These are phyloP conservation scores for Prionace glauca DNA, from an alignment of 2,797 vertebrate species.

Conservation along the genomic window DNA sequence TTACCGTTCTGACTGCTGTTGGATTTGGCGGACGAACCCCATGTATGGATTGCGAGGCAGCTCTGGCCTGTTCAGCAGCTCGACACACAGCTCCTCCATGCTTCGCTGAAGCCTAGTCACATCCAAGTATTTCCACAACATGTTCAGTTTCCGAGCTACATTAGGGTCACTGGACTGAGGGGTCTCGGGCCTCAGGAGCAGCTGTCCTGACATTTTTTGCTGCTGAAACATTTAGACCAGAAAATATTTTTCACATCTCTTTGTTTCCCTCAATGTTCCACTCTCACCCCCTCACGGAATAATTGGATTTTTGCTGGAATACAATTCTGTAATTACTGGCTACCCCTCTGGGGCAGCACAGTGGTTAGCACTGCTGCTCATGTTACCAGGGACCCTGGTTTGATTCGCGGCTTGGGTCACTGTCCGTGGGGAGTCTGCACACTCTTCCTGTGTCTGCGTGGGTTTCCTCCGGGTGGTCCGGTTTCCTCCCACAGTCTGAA, in stretches of 20 bases:
- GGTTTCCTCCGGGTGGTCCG: no score
- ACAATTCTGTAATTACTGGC: background rate
- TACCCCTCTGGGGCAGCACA: no score
- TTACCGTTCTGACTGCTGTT: conserved; percentile 24
- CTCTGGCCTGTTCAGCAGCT: background rate
- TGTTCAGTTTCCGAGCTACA: conserved; percentile 34
- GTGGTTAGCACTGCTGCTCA: no score
- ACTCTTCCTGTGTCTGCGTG: no score
- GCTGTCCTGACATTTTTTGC: background rate
- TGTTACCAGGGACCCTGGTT: no score
- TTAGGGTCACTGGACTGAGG: conserved; percentile 18
- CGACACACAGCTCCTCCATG: conserved; percentile 20
- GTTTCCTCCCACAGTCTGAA: no score
- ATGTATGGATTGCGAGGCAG: conserved; percentile 36
- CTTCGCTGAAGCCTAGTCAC: conserved; percentile 31
- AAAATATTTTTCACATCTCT: background rate
- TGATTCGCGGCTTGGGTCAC: no score
- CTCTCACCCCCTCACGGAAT: background rate
- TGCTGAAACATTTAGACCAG: background rate
- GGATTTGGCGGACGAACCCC: background rate
- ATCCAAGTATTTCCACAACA: conserved; percentile 36
- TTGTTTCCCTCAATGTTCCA: background rate
- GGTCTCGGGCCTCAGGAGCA: background rate
- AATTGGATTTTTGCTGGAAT: background rate
- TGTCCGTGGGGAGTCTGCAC: no score